Base-by-base conservation (phyloP, 2,113 vertebrate species). In the Suricata suricatta region DNA sequence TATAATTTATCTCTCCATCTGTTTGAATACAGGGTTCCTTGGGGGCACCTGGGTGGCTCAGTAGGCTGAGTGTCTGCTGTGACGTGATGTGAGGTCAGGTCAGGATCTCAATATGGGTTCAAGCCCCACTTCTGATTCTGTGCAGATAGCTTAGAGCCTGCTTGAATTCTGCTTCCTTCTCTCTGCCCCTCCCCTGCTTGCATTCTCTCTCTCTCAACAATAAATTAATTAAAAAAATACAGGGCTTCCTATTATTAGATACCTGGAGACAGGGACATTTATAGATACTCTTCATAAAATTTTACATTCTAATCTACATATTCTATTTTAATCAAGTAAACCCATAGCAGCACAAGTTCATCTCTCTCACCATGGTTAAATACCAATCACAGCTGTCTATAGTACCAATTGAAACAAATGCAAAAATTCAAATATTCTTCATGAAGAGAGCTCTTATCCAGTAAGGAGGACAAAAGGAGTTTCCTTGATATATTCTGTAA, bases 381-480 rank as follows among this genome's bases (percentile, higher is more conserved):
- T 77, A 41, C 3, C 54, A 92, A 27, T 54, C 88, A 71, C 50
- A 96, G 1, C 52, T 47, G 16, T 90, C 41, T 11, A 5, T 44
- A 95, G 2, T 84, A 50, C 19, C 64, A 93, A 17, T 19, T 0
- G 0, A 33, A 88, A 13, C 35, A 19, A 97, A 95, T 52, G 7
- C 3, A 96, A 82, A 93, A 72, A 17, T 97, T 88, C 64, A 98
- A 72, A 27, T 86, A 33, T 89, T 79, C 44, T 93, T 96, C 90
- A 64, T 50, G 68, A 44, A 92, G 71, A 96, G 1, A 88, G 35
- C 21, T 97, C n/a, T 71, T 81, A 94, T 15, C 3, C 3, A 97
- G 31, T 96, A 15, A 11, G 77, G 9, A 95, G 33, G 1, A 95
- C 97, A 93, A 97, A 81, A 66, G 93, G 25, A 54, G 1, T n/a